These are phyloP conservation scores for Poeciliopsis gracilis DNA, from an alignment of 2,797 vertebrate species.

Conservation along the genomic window DNA sequence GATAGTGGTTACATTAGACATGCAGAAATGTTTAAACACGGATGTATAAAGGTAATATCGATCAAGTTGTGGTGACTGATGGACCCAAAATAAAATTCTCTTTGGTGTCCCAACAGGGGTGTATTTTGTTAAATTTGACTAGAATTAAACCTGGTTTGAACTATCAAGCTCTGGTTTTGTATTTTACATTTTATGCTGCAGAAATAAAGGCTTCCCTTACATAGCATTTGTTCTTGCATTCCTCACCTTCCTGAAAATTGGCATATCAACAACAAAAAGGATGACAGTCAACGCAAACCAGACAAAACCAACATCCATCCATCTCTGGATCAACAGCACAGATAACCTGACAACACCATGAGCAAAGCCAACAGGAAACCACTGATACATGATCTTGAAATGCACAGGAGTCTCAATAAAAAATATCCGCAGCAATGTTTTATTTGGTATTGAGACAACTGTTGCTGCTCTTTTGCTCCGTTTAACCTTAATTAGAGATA, in stretches of 20 bases:
- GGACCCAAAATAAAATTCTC: neutral
- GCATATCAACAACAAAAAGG: slow-evolving; percentile 67
- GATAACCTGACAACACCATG: slow-evolving; percentile 48
- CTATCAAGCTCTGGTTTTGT: neutral
- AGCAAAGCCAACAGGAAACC: slow-evolving; percentile 42
- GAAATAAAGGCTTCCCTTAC: neutral
- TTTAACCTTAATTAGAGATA: neutral
- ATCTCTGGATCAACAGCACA: slow-evolving; percentile 55
- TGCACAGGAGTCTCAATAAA: slow-evolving; percentile 2
- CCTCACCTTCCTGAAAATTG: slow-evolving; percentile 51
- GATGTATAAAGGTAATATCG: neutral
- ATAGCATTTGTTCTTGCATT: neutral
- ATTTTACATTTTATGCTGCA: neutral
- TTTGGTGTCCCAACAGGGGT: neutral
- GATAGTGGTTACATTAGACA: neutral
- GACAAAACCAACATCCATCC: slow-evolving; percentile 63
- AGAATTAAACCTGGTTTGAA: neutral
- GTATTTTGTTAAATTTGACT: neutral
- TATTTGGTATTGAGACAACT: neutral
- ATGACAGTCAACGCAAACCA: slow-evolving; percentile 68
- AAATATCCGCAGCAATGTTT: neutral
- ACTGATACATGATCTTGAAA: slow-evolving; percentile 22
- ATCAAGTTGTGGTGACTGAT: neutral
- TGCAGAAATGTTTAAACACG: neutral
- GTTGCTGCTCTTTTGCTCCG: neutral